Evolutionary conservation across 2,888 invertebrate species (phyloP).

Genomic region (Therioaphis trifolii): DNA sequence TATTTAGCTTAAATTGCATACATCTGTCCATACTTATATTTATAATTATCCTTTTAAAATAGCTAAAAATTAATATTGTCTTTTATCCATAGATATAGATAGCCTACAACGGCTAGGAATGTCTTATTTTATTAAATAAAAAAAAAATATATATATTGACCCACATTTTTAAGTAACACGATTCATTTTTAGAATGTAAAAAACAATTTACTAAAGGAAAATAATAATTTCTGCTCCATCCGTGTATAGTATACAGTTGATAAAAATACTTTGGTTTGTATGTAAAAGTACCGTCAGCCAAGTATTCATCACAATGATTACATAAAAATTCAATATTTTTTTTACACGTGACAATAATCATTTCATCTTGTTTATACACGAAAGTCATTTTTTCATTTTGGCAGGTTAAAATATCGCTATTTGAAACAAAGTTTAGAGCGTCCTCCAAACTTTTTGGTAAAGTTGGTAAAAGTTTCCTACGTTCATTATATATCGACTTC

Average conservation of each 20-base stretch:
- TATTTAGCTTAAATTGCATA: too few relatives aligned
- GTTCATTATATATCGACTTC: not conserved
- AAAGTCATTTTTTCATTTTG: conserved; percentile 3
- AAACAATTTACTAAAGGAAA: not conserved
- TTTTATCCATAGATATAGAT: too few relatives aligned
- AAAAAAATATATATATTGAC: too few relatives aligned
- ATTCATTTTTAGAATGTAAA: not conserved
- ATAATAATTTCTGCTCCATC: not conserved
- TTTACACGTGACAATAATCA: not conserved
- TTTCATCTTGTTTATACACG: not conserved
- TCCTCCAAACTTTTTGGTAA: not conserved
- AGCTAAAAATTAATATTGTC: too few relatives aligned
- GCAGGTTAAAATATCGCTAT: conserved; percentile 7
- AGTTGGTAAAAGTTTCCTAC: conserved; percentile 4
- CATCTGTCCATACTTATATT: too few relatives aligned
- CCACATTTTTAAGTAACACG: too few relatives aligned
- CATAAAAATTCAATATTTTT: conserved; percentile 10
- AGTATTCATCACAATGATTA: not conserved
- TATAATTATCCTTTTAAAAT: too few relatives aligned
- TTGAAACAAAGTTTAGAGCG: too few relatives aligned
- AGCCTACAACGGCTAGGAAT: too few relatives aligned
- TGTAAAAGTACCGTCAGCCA: too few relatives aligned
- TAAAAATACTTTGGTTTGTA: not conserved
- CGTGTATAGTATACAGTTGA: conserved; percentile 1
- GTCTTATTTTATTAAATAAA: too few relatives aligned